phyloP scores from a whole-genome alignment of 2,888 invertebrate genomes.

The Palloptera scutellata region DNA sequence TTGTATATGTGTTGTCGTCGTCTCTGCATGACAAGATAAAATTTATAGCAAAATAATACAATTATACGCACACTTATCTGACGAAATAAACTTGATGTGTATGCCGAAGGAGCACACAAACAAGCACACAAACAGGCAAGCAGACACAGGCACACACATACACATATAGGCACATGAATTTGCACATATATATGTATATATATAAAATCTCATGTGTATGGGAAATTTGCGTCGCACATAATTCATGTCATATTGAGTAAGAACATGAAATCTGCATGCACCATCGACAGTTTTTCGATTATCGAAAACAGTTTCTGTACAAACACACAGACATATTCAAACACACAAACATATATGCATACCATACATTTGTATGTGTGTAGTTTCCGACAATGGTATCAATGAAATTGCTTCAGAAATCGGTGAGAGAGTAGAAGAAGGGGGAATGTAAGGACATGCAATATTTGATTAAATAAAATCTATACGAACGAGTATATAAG shows the following conservation, averaged over 20 bases:
- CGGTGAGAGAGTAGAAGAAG: background rate
- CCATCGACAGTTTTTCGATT: slow-evolving; percentile 18
- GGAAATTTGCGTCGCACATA: too few relatives aligned
- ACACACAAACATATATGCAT: background rate
- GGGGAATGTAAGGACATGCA: background rate
- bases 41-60: slow-evolving; percentile 24
- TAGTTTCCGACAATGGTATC: background rate
- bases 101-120: background rate
- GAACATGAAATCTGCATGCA: background rate
- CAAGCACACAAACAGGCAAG: background rate
- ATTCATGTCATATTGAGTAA: too few relatives aligned
- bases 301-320: slow-evolving; percentile 11
- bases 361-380: background rate
- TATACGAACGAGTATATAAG: background rate
- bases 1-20: background rate
- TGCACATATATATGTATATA: too few relatives aligned
- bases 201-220: too few relatives aligned
- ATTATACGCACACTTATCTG: slow-evolving; percentile 19
- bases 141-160: background rate
- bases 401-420: background rate
- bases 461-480: slow-evolving; percentile 13
- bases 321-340: background rate
- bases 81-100: background rate
- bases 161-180: background rate
- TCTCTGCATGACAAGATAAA: slow-evolving; percentile 8